Evolutionary conservation across 2,113 vertebrate genomes (phyloP).

Genomic region (Naja naja): DNA sequence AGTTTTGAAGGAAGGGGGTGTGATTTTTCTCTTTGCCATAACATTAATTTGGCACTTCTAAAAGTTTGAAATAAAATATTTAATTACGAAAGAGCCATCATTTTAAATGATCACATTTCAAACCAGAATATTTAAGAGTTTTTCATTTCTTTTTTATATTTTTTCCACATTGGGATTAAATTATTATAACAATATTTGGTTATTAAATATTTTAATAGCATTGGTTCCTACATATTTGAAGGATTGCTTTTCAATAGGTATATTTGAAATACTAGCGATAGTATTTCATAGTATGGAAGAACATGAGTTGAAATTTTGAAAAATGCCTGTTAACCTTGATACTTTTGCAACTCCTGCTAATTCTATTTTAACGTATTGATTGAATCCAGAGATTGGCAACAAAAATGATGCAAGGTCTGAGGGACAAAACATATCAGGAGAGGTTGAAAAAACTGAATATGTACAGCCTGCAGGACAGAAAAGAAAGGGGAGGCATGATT

Average conservation of each 20-base stretch:
- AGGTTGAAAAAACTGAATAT: no score
- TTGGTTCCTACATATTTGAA: neutral
- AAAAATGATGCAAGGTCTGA: no score
- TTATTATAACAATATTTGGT: neutral
- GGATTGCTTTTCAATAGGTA: neutral
- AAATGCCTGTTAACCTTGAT: neutral
- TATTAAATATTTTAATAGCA: neutral
- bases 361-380: neutral
- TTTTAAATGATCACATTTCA: neutral
- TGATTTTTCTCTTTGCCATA: neutral
- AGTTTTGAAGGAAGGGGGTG: neutral
- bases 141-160: neutral
- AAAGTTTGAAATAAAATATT: neutral
- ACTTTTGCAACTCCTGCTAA: neutral
- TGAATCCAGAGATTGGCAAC: no score
- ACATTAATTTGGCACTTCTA: neutral
- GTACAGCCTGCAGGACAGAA: no score
- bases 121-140: neutral
- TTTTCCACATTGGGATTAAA: neutral
- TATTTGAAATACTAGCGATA: neutral
- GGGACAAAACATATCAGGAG: no score
- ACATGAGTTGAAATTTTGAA: neutral
- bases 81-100: neutral
- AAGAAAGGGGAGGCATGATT: no score
- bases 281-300: neutral